phyloP scores from a whole-genome alignment of 2,113 vertebrate genomes.

The Cygnus atratus region DNA sequence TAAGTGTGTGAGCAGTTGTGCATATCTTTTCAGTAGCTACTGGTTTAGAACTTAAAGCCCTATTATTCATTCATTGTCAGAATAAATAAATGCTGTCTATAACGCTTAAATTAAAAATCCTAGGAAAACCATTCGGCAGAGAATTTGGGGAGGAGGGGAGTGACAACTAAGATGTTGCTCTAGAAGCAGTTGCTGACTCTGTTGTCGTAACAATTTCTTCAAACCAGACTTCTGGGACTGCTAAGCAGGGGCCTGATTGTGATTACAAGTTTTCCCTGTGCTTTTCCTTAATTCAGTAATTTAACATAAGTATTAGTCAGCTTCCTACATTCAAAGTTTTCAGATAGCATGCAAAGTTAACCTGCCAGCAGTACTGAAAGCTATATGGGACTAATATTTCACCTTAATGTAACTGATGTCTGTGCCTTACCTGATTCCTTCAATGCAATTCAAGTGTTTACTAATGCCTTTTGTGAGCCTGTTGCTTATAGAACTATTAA shows the following conservation, averaged over 20 bases:
- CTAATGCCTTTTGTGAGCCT: background rate
- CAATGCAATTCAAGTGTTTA: background rate
- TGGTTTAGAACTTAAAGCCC: background rate
- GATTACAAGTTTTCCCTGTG: background rate
- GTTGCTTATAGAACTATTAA: background rate
- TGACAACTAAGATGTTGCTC: background rate
- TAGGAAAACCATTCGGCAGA: background rate
- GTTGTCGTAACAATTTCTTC: too few species aligned
- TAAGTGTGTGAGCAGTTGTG: background rate
- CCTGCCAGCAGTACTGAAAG: background rate
- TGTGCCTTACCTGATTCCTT: constrained; percentile 26
- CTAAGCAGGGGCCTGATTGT: background rate
- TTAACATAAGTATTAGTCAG: too few species aligned
- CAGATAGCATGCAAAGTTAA: rapidly evolving
- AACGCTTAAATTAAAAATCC: background rate
- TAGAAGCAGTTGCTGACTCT: background rate
- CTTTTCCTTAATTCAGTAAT: background rate
- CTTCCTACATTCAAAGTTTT: background rate
- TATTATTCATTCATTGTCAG: background rate
- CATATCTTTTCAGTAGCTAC: background rate
- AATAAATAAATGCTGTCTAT: background rate
- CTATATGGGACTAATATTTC: background rate
- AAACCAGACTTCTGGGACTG: background rate
- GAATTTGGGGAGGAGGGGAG: background rate
- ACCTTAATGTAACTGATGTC: background rate